Evolutionary conservation across 2,797 vertebrate genomes (phyloP).

Genomic region (Alectoris magna): DNA sequence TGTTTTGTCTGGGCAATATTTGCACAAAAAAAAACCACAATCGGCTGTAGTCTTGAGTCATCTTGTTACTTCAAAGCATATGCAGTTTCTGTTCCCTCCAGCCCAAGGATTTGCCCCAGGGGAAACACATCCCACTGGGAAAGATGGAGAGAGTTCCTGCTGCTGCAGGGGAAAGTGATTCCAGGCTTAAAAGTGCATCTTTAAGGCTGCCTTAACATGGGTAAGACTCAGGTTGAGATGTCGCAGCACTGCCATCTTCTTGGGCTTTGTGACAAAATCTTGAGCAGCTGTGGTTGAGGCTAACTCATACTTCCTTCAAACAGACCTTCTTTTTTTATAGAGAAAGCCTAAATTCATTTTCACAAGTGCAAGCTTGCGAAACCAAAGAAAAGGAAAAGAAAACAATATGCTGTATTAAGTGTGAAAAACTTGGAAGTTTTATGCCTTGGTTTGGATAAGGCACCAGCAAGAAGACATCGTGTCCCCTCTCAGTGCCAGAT

Average conservation of each 20-base stretch:
- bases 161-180: background rate
- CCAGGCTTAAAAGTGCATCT: background rate
- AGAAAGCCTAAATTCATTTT: background rate
- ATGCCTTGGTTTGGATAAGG: background rate
- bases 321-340: background rate
- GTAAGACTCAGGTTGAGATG: background rate
- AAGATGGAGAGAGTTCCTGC: background rate
- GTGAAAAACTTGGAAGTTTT: fast-evolving
- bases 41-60: background rate
- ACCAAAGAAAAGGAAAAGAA: background rate
- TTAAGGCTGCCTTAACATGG: background rate
- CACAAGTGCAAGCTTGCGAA: background rate
- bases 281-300: background rate
- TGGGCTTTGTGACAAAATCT: background rate
- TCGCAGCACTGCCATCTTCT: background rate
- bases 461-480: background rate
- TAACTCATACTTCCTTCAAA: background rate
- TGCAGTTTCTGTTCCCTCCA: background rate
- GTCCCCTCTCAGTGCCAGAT: background rate
- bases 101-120: background rate
- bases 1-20: conserved; percentile 34
- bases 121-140: background rate
- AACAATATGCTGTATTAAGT: background rate
- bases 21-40: conserved; percentile 1
- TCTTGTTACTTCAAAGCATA: background rate